Evolutionary conservation across 2,888 invertebrate genomes (phyloP), one percentile per base, ranked within the genome.

Genomic region (Spicauda simplicius): DNA sequence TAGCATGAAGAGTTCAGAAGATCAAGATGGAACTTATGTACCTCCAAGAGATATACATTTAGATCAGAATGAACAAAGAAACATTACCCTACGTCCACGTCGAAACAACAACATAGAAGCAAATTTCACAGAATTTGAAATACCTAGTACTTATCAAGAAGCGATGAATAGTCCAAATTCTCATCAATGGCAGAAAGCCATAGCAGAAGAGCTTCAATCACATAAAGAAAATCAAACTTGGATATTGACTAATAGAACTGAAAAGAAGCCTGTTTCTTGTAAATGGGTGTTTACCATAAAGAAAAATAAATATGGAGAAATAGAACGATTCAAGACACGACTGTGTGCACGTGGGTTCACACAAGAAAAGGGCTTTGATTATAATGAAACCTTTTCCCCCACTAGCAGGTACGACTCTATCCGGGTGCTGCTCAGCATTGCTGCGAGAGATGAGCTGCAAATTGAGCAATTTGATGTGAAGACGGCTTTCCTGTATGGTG

Each of bases 391-490:
- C 25, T 30, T 30, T 30, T 33, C 64, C 11, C 69, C 72, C 7
- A 69, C 70, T 12, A 63, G 60, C 10, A 58, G 71, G 63, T 57
- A 60, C 19, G 64, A 64, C 20, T 72, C 72, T 48, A 73, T 72
- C 57, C 70, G 73, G 64, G 19, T 69, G 0, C 66, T 70, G 61
- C 6, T 2, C 2, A 30, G 25, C 25, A 5, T 30, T 5, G 25
- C 25, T 57, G 63, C 20, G 69, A 73, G 54, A 52, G 62, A 12
- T n/a, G 71, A 65, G n/a, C 57, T 70, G 30, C 58, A 65, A 5
- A 68, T 68, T 19, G 56, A 69, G 45, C 70, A 71, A 64, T 70
- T 73, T 70, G 73, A 73, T 48, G 70, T 70, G 2, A 69, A 68
- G 0, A 73, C 73, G 37, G 71, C 69, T 14, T 73, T 70, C 52